Conservation (phyloP, 2,888 invertebrate genomes). For the Luffia ferchaultella region DNA sequence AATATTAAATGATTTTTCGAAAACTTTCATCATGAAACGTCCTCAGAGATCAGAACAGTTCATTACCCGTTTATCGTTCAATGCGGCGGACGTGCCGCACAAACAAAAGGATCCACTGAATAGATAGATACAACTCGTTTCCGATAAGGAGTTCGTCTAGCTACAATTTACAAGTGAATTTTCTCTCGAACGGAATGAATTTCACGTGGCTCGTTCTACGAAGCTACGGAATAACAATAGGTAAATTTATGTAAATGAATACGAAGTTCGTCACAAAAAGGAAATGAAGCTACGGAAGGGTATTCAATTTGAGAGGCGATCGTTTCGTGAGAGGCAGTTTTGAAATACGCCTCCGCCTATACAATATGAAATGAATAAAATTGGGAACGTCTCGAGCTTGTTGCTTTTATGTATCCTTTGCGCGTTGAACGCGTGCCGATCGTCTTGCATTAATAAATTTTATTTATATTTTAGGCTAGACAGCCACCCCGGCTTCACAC, state of each 20-base stretch:
- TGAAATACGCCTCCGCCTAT: conserved; percentile 29
- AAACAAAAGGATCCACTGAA: conserved; percentile 52
- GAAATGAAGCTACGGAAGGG: conserved; percentile 44
- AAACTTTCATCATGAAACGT: too few species aligned
- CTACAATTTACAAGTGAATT: conserved; percentile 54
- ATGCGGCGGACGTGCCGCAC: neutral
- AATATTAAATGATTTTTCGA: too few species aligned
- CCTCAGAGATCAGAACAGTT: neutral
- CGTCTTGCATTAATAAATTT: too few species aligned
- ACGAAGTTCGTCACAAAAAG: conserved; percentile 53
- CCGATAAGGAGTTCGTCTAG: conserved; percentile 40
- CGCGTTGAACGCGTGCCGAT: too few species aligned
- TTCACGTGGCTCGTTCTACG: conserved; percentile 30
- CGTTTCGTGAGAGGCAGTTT: conserved; percentile 32
- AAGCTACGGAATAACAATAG: conserved; percentile 53
- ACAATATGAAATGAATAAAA: neutral
- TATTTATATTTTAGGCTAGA: too few species aligned
- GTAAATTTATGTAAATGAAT: conserved; percentile 63
- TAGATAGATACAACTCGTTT: conserved; percentile 60
- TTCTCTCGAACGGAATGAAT: conserved; percentile 27
- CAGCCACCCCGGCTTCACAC: too few species aligned
- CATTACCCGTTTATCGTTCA: neutral
- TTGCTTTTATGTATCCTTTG: too few species aligned
- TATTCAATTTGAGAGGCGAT: conserved; percentile 44
- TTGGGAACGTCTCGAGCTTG: neutral